A percentile compares a stretch with the other conserved stretches of the same genome.
Conservation (phyloP, 2,888 invertebrate genomes). For the Noctua janthe region DNA sequence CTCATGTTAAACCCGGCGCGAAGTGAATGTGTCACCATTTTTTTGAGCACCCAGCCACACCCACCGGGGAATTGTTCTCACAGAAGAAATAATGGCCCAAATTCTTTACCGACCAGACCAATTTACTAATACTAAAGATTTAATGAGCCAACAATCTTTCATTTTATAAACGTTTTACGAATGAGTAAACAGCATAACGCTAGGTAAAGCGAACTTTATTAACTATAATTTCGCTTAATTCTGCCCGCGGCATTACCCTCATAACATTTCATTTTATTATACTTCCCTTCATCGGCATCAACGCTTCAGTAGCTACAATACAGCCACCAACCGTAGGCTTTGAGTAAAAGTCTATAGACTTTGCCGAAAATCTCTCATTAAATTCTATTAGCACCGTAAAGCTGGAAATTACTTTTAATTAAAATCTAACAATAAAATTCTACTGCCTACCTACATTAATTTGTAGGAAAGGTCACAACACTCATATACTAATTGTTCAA, state of each 20-base stretch:
- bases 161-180: slow-evolving; percentile 34
- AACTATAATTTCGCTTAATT: slow-evolving; percentile 51
- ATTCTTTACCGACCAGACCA: slow-evolving; percentile 10
- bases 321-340: slow-evolving; percentile 39
- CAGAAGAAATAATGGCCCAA: slow-evolving; percentile 19
- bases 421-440: slow-evolving; percentile 29
- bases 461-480: slow-evolving; percentile 14
- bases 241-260: slow-evolving; percentile 21
- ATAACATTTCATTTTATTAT: slow-evolving; percentile 57
- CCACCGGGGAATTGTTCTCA: slow-evolving; percentile 15
- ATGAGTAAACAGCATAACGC: slow-evolving; percentile 32
- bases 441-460: slow-evolving; percentile 11
- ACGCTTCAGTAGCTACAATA: slow-evolving; percentile 27
- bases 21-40: slow-evolving; percentile 32
- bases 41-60: slow-evolving; percentile 7
- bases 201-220: slow-evolving; percentile 40
- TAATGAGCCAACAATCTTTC: slow-evolving; percentile 31
- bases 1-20: slow-evolving; percentile 6
- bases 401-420: slow-evolving; percentile 48
- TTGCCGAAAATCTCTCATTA: slow-evolving; percentile 39
- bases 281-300: slow-evolving; percentile 18
- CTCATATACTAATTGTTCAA: slow-evolving; percentile 7
- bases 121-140: slow-evolving; percentile 13
- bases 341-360: slow-evolving; percentile 45
- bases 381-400: slow-evolving; percentile 42